These are phyloP conservation scores for Rugalucina vietnamica DNA, from an alignment of 2,888 invertebrate genomes.

Conservation along the genomic window DNA sequence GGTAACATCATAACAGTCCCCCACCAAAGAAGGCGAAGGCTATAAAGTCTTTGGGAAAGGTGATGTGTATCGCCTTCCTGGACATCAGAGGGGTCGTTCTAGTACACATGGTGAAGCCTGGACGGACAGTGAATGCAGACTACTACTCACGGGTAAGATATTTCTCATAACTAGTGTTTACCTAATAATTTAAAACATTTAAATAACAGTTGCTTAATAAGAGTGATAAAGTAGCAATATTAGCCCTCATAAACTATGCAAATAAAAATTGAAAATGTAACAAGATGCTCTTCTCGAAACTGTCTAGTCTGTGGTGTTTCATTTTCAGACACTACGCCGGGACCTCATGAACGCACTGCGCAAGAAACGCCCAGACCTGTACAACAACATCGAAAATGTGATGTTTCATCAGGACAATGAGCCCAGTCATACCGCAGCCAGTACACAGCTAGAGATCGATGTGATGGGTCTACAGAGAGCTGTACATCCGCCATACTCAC, in stretches of 20 bases:
- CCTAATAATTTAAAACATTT: too few relatives aligned
- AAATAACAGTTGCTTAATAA: not conserved
- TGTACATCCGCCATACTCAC: slow-evolving; percentile 14
- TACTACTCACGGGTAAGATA: not conserved
- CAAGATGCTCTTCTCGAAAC: not conserved
- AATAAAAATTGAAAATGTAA: not conserved
- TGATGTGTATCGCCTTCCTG: slow-evolving; percentile 15
- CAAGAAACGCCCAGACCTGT: slow-evolving; percentile 16
- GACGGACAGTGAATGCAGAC: not conserved
- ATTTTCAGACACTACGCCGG: slow-evolving; percentile 11
- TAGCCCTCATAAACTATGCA: not conserved
- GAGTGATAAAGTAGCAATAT: not conserved
- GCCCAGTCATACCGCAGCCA: not conserved
- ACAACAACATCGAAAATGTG: slow-evolving; percentile 13
- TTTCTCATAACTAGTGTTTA: not conserved
- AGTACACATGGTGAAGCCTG: not conserved
- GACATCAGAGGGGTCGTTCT: not conserved
- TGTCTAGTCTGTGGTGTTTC: slow-evolving; percentile 13
- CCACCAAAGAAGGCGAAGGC: slow-evolving; percentile 14
- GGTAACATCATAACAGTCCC: slow-evolving; percentile 6
- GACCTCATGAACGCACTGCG: slow-evolving; percentile 20
- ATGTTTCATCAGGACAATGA: slow-evolving; percentile 11
- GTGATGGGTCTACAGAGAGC: slow-evolving; percentile 11
- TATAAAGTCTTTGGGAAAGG: not conserved
- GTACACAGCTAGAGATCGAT: not conserved